A percentile compares a stretch with the other conserved stretches of the same genome.
Conservation (phyloP, 2,113 vertebrate genomes). For the Cichladusa arquata region DNA sequence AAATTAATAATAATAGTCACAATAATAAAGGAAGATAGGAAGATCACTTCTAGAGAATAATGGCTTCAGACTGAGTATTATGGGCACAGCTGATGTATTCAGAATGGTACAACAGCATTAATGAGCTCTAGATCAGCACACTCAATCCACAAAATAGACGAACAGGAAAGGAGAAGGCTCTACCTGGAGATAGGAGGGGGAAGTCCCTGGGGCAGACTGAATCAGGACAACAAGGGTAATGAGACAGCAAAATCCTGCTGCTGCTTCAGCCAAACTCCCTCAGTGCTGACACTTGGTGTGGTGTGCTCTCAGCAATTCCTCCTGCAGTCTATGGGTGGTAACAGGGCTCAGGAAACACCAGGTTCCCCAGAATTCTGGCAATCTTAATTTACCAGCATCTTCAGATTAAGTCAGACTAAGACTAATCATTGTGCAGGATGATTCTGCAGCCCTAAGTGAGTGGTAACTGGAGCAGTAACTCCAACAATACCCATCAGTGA, state of each 20-base stretch:
- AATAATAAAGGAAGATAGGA: background rate
- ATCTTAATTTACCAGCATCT: background rate
- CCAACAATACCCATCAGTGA: background rate
- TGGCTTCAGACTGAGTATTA: background rate
- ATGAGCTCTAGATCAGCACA: background rate
- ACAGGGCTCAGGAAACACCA: background rate
- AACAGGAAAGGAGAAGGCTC: background rate
- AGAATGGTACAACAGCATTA: background rate
- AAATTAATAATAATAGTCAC: background rate
- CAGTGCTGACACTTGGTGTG: fast-evolving
- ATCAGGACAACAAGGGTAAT: background rate
- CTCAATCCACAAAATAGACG: background rate
- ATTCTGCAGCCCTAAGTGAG: background rate
- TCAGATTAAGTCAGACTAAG: background rate
- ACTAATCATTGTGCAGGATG: background rate
- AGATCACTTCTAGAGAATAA: background rate
- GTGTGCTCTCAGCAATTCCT: background rate
- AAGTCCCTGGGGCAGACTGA: background rate
- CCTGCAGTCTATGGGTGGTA: background rate
- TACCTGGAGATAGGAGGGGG: background rate
- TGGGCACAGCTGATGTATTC: background rate
- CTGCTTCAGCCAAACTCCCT: background rate
- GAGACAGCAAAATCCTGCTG: background rate
- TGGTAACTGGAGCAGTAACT: background rate
- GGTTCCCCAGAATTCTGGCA: background rate